phyloP scores from a whole-genome alignment of 2,797 vertebrate genomes.

The Spinibarbus caldwelli region DNA sequence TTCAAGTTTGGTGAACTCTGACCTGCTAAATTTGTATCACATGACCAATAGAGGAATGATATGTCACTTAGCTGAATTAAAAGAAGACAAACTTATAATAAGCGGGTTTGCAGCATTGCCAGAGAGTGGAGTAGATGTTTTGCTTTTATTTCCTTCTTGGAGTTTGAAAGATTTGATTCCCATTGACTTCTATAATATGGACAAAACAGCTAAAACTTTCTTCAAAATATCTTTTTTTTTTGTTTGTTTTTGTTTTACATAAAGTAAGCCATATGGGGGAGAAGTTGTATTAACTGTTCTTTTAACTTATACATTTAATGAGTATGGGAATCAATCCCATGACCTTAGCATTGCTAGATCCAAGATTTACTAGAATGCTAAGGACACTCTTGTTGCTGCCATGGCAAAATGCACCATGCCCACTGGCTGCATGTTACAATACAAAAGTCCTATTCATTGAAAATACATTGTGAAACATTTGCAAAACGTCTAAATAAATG shows the following conservation, averaged over 20 bases:
- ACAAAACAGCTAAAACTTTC: too few relatives aligned
- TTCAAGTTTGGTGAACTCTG: neutral
- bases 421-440: neutral
- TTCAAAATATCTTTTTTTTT: too few relatives aligned
- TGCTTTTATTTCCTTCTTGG: neutral
- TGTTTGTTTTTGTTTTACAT: neutral
- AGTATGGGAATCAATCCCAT: neutral
- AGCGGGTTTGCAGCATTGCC: neutral
- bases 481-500: slow-evolving; percentile 20
- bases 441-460: slow-evolving; percentile 38
- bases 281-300: neutral
- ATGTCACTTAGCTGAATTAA: neutral
- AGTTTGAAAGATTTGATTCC: neutral
- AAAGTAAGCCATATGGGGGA: too few relatives aligned
- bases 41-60: neutral
- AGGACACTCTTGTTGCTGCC: slow-evolving; percentile 13
- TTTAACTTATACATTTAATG: neutral
- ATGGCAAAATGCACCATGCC: slow-evolving; percentile 1
- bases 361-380: neutral
- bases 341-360: neutral
- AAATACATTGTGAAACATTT: slow-evolving; percentile 38
- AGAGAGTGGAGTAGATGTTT: neutral
- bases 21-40: neutral
- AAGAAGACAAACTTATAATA: neutral
- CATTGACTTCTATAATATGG: neutral